These are phyloP conservation scores for Teleopsis dalmanni DNA, from an alignment of 1,140 invertebrate species.

Conservation along the genomic window DNA sequence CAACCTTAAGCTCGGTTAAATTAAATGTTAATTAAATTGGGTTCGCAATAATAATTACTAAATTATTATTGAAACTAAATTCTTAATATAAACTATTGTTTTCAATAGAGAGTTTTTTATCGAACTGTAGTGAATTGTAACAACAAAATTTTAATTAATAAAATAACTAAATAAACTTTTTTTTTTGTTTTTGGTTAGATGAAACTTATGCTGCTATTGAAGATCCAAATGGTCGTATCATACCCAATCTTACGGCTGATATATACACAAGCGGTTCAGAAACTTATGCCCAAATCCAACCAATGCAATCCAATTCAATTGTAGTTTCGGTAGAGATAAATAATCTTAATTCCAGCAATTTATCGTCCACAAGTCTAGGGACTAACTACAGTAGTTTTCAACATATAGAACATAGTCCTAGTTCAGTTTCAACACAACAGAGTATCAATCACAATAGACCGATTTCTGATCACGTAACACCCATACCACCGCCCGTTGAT, in stretches of 20 bases:
- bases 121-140: too few relatives aligned
- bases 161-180: neutral
- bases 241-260: slow-evolving; percentile 38
- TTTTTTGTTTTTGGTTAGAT: slow-evolving; percentile 47
- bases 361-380: slow-evolving; percentile 5
- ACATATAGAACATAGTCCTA: neutral
- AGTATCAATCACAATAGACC: neutral
- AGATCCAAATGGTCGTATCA: slow-evolving; percentile 61
- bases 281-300: slow-evolving; percentile 80
- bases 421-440: slow-evolving; percentile 21
- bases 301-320: slow-evolving; percentile 49
- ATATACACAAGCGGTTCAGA: slow-evolving; percentile 74
- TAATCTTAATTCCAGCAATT: slow-evolving; percentile 8
- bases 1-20: too few relatives aligned
- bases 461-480: slow-evolving; percentile 14
- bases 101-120: too few relatives aligned
- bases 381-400: neutral
- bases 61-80: too few relatives aligned
- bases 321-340: slow-evolving; percentile 49
- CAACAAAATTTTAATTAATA: neutral
- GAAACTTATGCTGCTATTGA: slow-evolving; percentile 87
- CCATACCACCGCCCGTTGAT: slow-evolving; percentile 36
- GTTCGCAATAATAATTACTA: too few relatives aligned
- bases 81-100: too few relatives aligned
- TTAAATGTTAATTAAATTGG: too few relatives aligned